Conservation (phyloP, 1,140 invertebrate species). For the Pseudomyrmex gracilis region DNA sequence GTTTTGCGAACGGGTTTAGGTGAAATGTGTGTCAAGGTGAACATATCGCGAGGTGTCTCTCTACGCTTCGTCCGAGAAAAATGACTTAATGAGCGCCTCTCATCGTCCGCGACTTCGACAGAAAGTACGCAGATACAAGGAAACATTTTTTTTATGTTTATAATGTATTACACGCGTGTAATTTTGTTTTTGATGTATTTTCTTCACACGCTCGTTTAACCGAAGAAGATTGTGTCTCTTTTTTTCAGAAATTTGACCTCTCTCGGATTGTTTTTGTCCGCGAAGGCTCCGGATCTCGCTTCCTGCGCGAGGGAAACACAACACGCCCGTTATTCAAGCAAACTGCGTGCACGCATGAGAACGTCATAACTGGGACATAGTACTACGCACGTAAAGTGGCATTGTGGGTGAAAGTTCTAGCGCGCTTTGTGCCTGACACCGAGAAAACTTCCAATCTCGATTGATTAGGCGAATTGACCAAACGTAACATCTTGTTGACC, state of each 20-base stretch:
- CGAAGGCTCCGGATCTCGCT: background rate
- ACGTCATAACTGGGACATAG: conserved; percentile 27
- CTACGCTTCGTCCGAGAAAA: conserved; percentile 47
- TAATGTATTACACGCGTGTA: background rate
- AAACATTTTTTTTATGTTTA: too few relatives aligned
- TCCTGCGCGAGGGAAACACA: conserved; percentile 10
- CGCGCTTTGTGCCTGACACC: conserved; percentile 58
- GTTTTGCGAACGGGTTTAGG: conserved; percentile 57
- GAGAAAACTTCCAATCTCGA: conserved; percentile 54
- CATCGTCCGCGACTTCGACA: background rate
- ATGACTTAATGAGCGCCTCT: conserved; percentile 47
- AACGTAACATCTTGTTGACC: too few relatives aligned
- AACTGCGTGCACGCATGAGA: conserved; percentile 31
- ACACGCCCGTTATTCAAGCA: background rate
- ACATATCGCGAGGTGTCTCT: conserved; percentile 58
- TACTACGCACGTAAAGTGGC: background rate
- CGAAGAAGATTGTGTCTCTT: too few relatives aligned
- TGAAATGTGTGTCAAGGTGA: conserved; percentile 80
- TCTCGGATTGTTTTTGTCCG: background rate
- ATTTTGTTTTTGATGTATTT: background rate
- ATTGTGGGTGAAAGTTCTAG: conserved; percentile 74
- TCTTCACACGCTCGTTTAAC: background rate
- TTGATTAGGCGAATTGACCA: background rate
- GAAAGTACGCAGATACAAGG: background rate
- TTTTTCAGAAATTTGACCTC: background rate